phyloP scores from a whole-genome alignment of 2,888 invertebrate genomes.

The Selenia dentaria region DNA sequence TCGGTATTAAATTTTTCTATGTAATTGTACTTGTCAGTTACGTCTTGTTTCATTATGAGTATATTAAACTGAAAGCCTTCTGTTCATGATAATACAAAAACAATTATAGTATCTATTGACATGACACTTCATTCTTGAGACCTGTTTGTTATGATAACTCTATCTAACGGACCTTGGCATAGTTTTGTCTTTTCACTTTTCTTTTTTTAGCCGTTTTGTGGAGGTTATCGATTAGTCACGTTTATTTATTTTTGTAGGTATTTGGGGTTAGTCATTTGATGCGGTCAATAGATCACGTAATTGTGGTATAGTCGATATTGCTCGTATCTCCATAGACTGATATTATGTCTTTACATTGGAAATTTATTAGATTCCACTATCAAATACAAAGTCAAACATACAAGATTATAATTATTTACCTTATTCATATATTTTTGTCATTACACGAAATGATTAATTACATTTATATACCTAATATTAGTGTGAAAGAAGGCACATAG shows the following conservation, averaged over 20 bases:
- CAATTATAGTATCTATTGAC: constrained; percentile 7
- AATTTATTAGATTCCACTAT: no score
- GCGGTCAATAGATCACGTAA: constrained; percentile 3
- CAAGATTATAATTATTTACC: no score
- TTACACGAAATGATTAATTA: no score
- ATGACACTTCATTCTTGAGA: constrained; percentile 7
- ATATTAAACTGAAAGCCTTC: no score
- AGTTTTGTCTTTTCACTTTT: constrained; percentile 28
- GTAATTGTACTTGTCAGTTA: no score
- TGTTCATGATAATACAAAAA: constrained; percentile 15
- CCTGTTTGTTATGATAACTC: constrained; percentile 39
- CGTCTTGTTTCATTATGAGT: no score
- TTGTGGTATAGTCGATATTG: constrained; percentile 1
- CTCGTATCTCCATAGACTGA: not conserved
- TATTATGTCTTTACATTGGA: not conserved
- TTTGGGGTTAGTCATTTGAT: constrained; percentile 11
- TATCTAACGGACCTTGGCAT: constrained; percentile 45
- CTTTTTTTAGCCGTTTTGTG: constrained; percentile 20
- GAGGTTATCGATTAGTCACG: constrained; percentile 24
- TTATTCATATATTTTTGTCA: no score
- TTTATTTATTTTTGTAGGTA: constrained; percentile 13
- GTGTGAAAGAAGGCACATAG: no score
- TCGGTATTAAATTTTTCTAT: no score
- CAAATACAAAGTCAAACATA: no score
- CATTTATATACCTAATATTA: no score